Evolutionary conservation across 2,888 invertebrate species (phyloP).

Genomic region (Hemaris fuciformis): DNA sequence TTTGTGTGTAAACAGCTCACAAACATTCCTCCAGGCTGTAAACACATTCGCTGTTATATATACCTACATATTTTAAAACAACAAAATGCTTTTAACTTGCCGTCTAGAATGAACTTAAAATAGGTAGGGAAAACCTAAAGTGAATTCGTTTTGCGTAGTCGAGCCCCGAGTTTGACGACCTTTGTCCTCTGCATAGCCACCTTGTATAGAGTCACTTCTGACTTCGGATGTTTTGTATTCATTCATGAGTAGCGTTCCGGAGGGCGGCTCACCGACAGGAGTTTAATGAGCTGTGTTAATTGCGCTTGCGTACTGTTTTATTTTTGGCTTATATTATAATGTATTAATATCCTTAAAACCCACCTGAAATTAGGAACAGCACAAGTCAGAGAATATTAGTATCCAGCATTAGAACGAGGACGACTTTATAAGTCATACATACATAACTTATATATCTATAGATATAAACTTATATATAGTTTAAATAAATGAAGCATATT

Average conservation of each 20-base stretch:
- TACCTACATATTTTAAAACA: neutral
- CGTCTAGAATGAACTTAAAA: neutral
- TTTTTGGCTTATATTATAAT: neutral
- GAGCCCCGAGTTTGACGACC: slow-evolving; percentile 20
- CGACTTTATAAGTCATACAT: too few relatives aligned
- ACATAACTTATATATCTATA: too few relatives aligned
- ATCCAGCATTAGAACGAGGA: too few relatives aligned
- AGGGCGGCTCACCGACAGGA: slow-evolving; percentile 20
- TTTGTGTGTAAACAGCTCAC: neutral
- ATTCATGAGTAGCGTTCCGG: slow-evolving; percentile 28
- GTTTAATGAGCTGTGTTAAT: slow-evolving; percentile 40
- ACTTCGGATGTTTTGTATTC: slow-evolving; percentile 36
- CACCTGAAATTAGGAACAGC: neutral
- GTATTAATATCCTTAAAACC: neutral
- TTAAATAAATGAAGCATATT: too few relatives aligned
- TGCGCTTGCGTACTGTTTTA: slow-evolving; percentile 17
- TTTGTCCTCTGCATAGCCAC: slow-evolving; percentile 35
- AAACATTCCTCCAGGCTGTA: neutral
- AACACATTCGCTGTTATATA: neutral
- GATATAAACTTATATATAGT: too few relatives aligned
- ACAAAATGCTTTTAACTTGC: neutral
- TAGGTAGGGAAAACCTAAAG: neutral
- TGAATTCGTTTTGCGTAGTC: neutral
- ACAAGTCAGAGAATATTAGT: too few relatives aligned
- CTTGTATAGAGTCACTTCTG: slow-evolving; percentile 37